These are phyloP conservation scores for Harpalus rubripes DNA, from an alignment of 2,888 invertebrate genomes.

Conservation along the genomic window DNA sequence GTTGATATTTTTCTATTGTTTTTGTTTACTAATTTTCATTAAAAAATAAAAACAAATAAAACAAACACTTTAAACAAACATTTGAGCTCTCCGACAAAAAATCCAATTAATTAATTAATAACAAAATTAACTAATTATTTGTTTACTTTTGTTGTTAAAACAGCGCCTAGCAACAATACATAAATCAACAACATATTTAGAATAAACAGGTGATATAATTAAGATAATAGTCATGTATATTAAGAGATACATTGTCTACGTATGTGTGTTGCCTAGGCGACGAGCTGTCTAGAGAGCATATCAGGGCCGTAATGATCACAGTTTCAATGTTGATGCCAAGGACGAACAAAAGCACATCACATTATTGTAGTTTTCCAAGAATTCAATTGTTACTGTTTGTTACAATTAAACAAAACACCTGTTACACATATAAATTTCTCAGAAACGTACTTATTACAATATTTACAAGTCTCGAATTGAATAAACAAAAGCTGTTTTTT, in stretches of 20 bases:
- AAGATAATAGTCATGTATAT: slow-evolving; percentile 15
- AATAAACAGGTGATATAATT: slow-evolving; percentile 12
- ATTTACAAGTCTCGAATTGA: too few species aligned
- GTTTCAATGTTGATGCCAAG: slow-evolving; percentile 40
- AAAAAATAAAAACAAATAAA: too few species aligned
- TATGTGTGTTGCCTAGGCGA: slow-evolving; percentile 44
- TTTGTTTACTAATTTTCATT: too few species aligned
- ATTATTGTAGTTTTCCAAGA: slow-evolving; percentile 8
- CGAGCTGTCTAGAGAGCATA: slow-evolving; percentile 48
- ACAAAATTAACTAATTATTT: neutral
- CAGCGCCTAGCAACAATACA: neutral
- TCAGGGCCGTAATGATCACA: slow-evolving; percentile 45
- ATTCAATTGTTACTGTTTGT: neutral
- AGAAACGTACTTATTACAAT: neutral
- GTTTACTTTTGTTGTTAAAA: neutral
- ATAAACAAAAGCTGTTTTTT: too few species aligned
- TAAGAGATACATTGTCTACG: neutral
- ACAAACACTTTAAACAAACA: neutral
- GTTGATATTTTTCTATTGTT: too few species aligned
- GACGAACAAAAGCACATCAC: neutral
- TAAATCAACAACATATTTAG: neutral
- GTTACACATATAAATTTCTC: neutral
- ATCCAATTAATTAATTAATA: neutral
- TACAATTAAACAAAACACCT: neutral
- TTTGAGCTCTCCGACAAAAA: neutral